phyloP scores from a whole-genome alignment of 2,888 invertebrate genomes.

The Drosophila buzzatii region DNA sequence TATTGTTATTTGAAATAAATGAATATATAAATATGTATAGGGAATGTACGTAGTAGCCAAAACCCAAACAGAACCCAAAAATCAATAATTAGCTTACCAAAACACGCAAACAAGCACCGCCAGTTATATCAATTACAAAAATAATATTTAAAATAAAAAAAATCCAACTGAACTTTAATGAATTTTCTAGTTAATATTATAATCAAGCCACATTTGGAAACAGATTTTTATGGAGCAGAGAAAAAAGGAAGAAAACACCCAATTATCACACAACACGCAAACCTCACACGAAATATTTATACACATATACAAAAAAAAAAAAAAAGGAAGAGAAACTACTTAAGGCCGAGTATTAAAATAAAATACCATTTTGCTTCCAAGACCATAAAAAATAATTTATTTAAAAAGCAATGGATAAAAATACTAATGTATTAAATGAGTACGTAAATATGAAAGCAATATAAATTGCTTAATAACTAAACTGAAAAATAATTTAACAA shows the following conservation, averaged over 20 bases:
- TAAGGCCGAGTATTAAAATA: constrained; percentile 35
- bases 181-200: constrained; percentile 46
- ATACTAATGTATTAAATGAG: constrained; percentile 38
- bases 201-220: constrained; percentile 30
- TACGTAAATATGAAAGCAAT: constrained; percentile 58
- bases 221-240: constrained; percentile 28
- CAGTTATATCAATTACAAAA: constrained; percentile 70
- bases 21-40: constrained; percentile 9
- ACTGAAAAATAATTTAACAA: constrained; percentile 8
- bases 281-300: constrained; percentile 68
- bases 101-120: constrained; percentile 66
- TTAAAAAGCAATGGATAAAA: constrained; percentile 51
- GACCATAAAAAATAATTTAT: constrained; percentile 9
- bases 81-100: constrained; percentile 49
- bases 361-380: constrained; percentile 49
- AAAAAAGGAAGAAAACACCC: constrained; percentile 32
- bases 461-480: constrained; percentile 44
- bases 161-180: constrained; percentile 24
- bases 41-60: constrained; percentile 34
- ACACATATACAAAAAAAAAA: constrained; percentile 40
- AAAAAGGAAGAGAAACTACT: constrained; percentile 1
- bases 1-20: constrained; percentile 41
- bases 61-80: constrained; percentile 30
- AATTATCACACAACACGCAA: constrained; percentile 67
- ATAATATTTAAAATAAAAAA: background rate